A percentile compares a stretch with the other conserved stretches of the same genome.
Conservation (phyloP, 1,140 invertebrate species). For the Pseudoatta argentina region DNA sequence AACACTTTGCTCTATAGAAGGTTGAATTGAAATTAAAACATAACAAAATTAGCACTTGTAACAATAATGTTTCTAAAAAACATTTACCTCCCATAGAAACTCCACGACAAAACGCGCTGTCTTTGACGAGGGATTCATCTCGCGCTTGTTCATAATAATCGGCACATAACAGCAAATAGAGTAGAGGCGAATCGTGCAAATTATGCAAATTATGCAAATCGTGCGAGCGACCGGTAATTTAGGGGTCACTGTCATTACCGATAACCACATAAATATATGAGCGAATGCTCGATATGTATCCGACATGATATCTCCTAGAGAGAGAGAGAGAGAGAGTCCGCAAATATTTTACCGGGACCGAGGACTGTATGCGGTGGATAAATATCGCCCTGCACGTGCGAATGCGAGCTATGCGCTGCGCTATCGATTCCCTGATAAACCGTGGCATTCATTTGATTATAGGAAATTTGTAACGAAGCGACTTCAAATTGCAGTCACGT, state of each 20-base stretch:
- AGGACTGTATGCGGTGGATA: conserved; percentile 24
- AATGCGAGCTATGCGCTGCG: conserved; percentile 57
- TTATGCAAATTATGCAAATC: conserved; percentile 68
- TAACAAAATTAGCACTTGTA: neutral
- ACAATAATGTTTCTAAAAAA: neutral
- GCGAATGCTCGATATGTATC: neutral
- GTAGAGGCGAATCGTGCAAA: conserved; percentile 47
- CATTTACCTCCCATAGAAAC: neutral
- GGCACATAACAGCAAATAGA: neutral
- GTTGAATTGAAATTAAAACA: neutral
- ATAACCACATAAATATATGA: conserved; percentile 59
- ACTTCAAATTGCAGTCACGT: conserved; percentile 58
- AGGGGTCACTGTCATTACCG: conserved; percentile 65
- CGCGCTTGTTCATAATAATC: conserved; percentile 21
- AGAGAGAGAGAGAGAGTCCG: neutral
- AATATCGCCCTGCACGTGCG: conserved; percentile 62
- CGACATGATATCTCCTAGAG: conserved; percentile 15
- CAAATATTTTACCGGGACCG: conserved; percentile 32
- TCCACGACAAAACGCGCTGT: neutral
- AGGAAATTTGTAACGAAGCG: conserved; percentile 47
- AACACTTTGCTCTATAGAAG: too few relatives aligned
- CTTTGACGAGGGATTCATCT: conserved; percentile 21
- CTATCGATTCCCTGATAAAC: conserved; percentile 59
- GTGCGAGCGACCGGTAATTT: neutral
- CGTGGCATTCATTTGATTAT: conserved; percentile 58